Percentiles rank a stretch among this genome's conserved stretches.
These are phyloP conservation scores for Chelonus formosanus DNA, from an alignment of 2,888 invertebrate genomes.

Conservation along the genomic window DNA sequence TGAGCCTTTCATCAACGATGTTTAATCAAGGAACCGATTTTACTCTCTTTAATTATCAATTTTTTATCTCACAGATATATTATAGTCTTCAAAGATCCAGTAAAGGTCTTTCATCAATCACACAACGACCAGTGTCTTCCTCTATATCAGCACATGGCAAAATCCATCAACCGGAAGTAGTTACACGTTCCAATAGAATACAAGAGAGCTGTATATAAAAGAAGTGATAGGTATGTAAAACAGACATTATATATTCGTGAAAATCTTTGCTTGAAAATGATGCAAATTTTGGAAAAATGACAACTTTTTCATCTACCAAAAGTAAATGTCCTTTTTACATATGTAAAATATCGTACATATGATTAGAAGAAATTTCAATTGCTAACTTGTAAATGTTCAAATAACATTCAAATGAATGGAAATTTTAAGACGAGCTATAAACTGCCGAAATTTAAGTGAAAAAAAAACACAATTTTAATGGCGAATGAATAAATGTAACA, in stretches of 20 bases:
- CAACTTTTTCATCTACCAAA: too few species aligned
- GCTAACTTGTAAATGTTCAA: too few species aligned
- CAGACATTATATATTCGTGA: neutral
- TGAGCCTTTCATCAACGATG: neutral
- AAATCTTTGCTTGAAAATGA: neutral
- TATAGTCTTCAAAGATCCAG: constrained; percentile 78
- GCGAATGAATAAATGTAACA: too few species aligned
- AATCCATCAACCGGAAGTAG: constrained; percentile 80
- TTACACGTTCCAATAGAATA: constrained; percentile 86
- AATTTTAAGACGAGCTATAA: too few species aligned
- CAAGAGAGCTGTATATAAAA: constrained; percentile 91
- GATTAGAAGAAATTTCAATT: too few species aligned
- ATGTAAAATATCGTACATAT: too few species aligned
- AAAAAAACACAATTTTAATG: too few species aligned
- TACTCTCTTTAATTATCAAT: neutral
- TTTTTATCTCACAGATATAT: constrained; percentile 74
- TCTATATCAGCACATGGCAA: constrained; percentile 79
- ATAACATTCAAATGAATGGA: too few species aligned
- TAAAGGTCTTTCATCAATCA: constrained; percentile 73
- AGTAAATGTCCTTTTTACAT: too few species aligned
- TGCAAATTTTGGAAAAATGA: too few species aligned
- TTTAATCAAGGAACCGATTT: neutral
- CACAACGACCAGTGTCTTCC: constrained; percentile 73
- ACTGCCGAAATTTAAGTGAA: too few species aligned
- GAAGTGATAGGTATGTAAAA: neutral